phyloP scores from a whole-genome alignment of 92 coral and sea anemone genomes.

The Heliopora coerulea region DNA sequence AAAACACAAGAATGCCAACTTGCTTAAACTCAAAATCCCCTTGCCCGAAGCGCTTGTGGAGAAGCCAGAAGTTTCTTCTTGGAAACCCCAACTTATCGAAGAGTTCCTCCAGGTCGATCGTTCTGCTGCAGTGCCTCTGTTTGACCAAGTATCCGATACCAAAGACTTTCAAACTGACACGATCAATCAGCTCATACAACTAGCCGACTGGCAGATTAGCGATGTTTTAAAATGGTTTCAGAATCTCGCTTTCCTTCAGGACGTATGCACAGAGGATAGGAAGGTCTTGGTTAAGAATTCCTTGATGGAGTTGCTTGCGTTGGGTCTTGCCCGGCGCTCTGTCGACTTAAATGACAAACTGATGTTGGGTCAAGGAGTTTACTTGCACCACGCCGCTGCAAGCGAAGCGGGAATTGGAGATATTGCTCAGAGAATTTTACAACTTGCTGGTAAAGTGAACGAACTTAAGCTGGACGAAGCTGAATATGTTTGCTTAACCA shows the following conservation, averaged over 20 bases:
- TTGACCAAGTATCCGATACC: not conserved
- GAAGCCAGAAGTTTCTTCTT: not conserved
- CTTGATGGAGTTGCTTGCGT: slow-evolving; percentile 83
- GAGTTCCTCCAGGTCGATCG: slow-evolving; percentile 7
- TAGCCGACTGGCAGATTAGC: slow-evolving; percentile 75
- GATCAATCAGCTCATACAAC: slow-evolving; percentile 75
- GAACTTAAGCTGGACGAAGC: slow-evolving; percentile 78
- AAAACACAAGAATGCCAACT: slow-evolving; percentile 40
- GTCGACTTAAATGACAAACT: slow-evolving; percentile 58
- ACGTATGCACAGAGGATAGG: slow-evolving; percentile 51
- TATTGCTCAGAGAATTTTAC: slow-evolving; percentile 86
- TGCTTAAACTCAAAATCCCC: slow-evolving; percentile 28
- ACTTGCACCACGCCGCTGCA: slow-evolving; percentile 77
- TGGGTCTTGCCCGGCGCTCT: slow-evolving; percentile 74
- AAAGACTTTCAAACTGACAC: slow-evolving; percentile 36
- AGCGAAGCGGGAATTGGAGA: slow-evolving; percentile 89
- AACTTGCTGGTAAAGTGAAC: slow-evolving; percentile 82
- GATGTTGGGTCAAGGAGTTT: slow-evolving; percentile 70
- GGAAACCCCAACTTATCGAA: slow-evolving; percentile 23
- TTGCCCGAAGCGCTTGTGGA: slow-evolving; percentile 1
- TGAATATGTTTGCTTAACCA: slow-evolving; percentile 86
- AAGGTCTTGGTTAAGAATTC: slow-evolving; percentile 67
- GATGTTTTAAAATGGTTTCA: slow-evolving; percentile 77
- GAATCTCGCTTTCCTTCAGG: slow-evolving; percentile 58
- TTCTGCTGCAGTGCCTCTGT: not conserved